These are phyloP conservation scores for Todiramphus chloris DNA, from an alignment of 2,113 vertebrate genomes.

Conservation along the genomic window DNA sequence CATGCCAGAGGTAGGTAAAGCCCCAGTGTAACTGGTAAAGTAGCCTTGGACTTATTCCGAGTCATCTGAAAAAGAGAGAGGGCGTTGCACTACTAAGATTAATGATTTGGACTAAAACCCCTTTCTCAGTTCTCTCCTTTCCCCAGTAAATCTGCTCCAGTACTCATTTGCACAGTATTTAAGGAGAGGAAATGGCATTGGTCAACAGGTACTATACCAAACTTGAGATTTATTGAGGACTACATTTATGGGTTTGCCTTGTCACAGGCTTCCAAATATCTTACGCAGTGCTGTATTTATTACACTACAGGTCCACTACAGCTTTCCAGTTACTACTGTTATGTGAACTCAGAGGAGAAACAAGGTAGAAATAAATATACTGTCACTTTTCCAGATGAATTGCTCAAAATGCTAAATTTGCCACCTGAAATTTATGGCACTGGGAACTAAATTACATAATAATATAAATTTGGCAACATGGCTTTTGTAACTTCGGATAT, in stretches of 20 bases:
- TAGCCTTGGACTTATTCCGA: not conserved
- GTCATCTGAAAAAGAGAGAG: not conserved
- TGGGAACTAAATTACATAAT: not conserved
- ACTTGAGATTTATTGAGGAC: slow-evolving; percentile 34
- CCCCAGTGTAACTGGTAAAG: not conserved
- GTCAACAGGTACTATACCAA: slow-evolving; percentile 17
- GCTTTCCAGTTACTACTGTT: slow-evolving; percentile 38
- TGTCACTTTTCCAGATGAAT: slow-evolving; percentile 25
- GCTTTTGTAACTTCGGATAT: not conserved
- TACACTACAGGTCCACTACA: not conserved
- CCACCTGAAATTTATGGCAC: not conserved
- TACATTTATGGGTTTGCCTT: slow-evolving; percentile 30
- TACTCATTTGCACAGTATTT: slow-evolving; percentile 37
- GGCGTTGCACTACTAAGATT: not conserved
- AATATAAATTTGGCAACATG: not conserved
- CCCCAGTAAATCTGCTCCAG: slow-evolving; percentile 19
- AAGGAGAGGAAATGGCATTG: not conserved
- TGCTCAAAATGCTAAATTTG: slow-evolving; percentile 25
- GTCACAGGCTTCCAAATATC: slow-evolving; percentile 29
- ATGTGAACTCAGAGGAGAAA: slow-evolving; percentile 37
- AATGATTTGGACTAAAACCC: not conserved
- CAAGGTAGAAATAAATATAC: slow-evolving; percentile 43
- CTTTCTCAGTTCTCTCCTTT: not conserved
- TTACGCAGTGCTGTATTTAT: slow-evolving; percentile 31
- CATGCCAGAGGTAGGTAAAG: not conserved